These are phyloP conservation scores for Acanthaster planci DNA, from an alignment of 35 echinoderm and acorn worm genomes.

Conservation along the genomic window DNA sequence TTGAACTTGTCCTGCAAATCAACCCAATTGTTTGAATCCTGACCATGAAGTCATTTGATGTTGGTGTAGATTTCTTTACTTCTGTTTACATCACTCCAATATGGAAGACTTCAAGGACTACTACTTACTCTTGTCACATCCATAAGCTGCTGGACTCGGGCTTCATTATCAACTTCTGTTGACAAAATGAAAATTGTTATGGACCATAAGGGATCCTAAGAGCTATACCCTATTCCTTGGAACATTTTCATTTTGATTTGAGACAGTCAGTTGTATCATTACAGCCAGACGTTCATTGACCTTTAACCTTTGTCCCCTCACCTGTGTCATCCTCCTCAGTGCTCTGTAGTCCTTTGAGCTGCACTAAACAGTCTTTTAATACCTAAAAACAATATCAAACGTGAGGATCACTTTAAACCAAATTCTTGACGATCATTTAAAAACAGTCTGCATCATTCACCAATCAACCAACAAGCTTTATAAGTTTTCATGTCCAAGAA, in stretches of 20 bases:
- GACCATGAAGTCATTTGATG: neutral
- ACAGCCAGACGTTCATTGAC: neutral
- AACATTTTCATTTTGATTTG: too few species aligned
- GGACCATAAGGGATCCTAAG: too few species aligned
- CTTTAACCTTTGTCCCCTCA: constrained; percentile 6
- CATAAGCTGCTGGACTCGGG: constrained; percentile 81
- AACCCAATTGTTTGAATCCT: too few species aligned
- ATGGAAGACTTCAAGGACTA: too few species aligned
- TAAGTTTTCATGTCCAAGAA: too few species aligned
- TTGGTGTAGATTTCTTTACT: too few species aligned
- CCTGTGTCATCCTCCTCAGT: constrained; percentile 74
- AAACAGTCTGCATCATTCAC: too few species aligned
- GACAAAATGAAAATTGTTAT: constrained; percentile 35
- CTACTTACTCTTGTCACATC: constrained; percentile 91
- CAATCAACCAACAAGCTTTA: too few species aligned
- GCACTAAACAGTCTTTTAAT: constrained; percentile 83
- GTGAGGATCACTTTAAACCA: neutral
- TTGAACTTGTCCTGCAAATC: too few species aligned
- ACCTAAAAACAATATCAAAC: constrained; percentile 50
- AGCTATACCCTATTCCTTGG: too few species aligned
- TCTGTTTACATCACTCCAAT: too few species aligned
- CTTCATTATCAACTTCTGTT: constrained; percentile 80
- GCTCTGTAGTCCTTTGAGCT: constrained; percentile 71
- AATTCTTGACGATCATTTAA: neutral
- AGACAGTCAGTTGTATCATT: too few species aligned